Base-by-base conservation (phyloP, 2,888 invertebrate genomes). In the Dynastes maya region DNA sequence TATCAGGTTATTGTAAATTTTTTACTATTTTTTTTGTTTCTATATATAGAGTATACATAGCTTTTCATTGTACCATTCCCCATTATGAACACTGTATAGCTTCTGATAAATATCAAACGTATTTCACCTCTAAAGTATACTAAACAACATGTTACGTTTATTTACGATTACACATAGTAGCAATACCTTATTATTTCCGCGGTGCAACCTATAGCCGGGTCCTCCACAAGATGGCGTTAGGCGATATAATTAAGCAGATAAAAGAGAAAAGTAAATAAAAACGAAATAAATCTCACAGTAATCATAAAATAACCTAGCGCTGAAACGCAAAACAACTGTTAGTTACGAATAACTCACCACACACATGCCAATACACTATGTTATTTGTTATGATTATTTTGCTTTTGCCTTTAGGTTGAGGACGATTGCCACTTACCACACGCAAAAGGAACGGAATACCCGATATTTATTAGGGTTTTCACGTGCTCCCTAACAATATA, bases 151-250 rank as follows among this genome's bases (percentile, higher is more conserved):
- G 11, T 45, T 45, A 45, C 45, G 8, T 2, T 45, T 6, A 45
- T 45, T 45, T 45, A 45, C 8, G 45, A 8, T 11, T 11, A 45
- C 9, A 45, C 2, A 2, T 37, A 37, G 6, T n/a, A 53, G n/a
- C 5, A 53, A 4, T 53, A 58, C 55, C 55, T 6, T 58, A 58
- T 58, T 58, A 22, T 58, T 58, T 58, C 22, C 72, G 85, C 83
- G 85, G 87, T 87, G 87, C 87, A 87, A 87, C 87, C 87, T 86
- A 85, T 81, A 76, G 85, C 85, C 85, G 85, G 85, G 81, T 82
- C 83, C 84, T 85, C 85, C 84, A 84, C 84, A 83, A 86, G 85
- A 85, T 85, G 86, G 85, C 86, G 85, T 84, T 80, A 82, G 83
- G 81, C 81, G 55, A 58, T 58, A 58, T 84, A 82, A 84, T 83